Conservation (phyloP, 1,140 invertebrate species). For the Lycorma delicatula region DNA sequence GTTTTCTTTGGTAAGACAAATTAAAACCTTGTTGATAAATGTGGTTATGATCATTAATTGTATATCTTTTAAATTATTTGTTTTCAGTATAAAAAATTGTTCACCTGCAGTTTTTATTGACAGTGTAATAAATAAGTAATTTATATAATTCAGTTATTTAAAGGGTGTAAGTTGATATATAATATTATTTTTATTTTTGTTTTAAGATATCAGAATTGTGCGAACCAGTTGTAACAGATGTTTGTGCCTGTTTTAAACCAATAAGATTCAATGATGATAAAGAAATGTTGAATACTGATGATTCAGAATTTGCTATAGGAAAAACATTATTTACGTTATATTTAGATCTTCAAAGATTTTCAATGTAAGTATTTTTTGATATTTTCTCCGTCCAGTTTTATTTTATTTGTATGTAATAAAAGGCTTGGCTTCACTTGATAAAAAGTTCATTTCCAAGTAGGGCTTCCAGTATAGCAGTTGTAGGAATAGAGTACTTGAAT, state of each 20-base stretch:
- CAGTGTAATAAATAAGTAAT: too few species aligned
- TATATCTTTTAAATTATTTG: constrained; percentile 19
- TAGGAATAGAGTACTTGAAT: too few species aligned
- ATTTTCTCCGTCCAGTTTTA: too few species aligned
- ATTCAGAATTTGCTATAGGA: constrained; percentile 61
- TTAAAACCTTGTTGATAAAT: too few species aligned
- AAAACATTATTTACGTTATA: constrained; percentile 87
- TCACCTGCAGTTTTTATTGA: too few species aligned
- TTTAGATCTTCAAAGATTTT: constrained; percentile 76
- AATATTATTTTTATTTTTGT: neutral
- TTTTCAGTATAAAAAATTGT: constrained; percentile 56
- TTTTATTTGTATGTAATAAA: too few species aligned
- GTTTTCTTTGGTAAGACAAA: too few species aligned
- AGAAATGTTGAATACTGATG: constrained; percentile 32
- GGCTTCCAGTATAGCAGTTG: too few species aligned
- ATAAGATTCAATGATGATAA: constrained; percentile 39
- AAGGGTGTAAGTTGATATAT: neutral
- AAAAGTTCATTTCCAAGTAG: too few species aligned
- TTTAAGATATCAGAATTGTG: constrained; percentile 52
- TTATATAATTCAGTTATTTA: neutral
- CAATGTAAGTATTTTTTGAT: constrained; percentile 46
- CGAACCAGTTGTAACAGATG: constrained; percentile 56
- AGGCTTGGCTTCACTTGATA: too few species aligned
- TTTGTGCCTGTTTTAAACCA: constrained; percentile 64
- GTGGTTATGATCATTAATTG: too few species aligned